Percentiles rank a stretch among this genome's conserved stretches.
These are phyloP conservation scores for Rhineura floridana DNA, from an alignment of 2,113 vertebrate genomes.

Conservation along the genomic window DNA sequence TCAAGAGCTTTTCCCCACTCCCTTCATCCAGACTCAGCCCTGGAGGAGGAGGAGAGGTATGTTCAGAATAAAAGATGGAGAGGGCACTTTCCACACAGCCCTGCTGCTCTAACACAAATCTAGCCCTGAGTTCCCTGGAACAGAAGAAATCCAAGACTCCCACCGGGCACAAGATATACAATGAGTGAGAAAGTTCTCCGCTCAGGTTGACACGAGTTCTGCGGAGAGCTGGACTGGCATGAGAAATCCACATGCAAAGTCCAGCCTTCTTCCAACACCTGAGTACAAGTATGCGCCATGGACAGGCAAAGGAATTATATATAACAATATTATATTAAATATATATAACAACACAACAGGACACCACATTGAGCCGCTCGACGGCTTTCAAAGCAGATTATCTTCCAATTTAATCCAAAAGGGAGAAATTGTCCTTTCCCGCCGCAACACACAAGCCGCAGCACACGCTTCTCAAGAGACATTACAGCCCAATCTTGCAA, in stretches of 20 bases:
- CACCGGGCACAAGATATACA: too few relatives aligned
- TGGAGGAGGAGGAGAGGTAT: neutral
- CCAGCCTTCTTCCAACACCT: neutral
- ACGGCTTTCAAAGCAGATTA: slow-evolving; percentile 36
- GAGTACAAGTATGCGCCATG: neutral
- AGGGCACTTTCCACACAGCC: neutral
- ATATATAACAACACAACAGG: slow-evolving; percentile 51
- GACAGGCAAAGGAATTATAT: neutral
- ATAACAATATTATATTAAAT: too few relatives aligned
- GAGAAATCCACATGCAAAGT: accelerated
- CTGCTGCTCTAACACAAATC: neutral
- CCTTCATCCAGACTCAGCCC: neutral
- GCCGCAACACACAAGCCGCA: accelerated
- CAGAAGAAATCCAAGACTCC: neutral
- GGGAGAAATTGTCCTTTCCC: neutral
- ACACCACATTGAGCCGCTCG: slow-evolving; percentile 27
- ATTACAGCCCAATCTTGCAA: neutral
- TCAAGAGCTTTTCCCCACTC: too few relatives aligned
- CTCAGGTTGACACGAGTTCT: neutral
- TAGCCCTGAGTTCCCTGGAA: neutral
- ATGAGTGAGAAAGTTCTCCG: accelerated
- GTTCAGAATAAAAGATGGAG: neutral
- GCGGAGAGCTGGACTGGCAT: too few relatives aligned
- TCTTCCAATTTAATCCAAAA: slow-evolving; percentile 21
- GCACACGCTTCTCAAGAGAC: neutral